Evolutionary conservation across 2,797 vertebrate species (phyloP), one percentile per base, ranked within the genome.

Genomic region (Scyliorhinus canicula): DNA sequence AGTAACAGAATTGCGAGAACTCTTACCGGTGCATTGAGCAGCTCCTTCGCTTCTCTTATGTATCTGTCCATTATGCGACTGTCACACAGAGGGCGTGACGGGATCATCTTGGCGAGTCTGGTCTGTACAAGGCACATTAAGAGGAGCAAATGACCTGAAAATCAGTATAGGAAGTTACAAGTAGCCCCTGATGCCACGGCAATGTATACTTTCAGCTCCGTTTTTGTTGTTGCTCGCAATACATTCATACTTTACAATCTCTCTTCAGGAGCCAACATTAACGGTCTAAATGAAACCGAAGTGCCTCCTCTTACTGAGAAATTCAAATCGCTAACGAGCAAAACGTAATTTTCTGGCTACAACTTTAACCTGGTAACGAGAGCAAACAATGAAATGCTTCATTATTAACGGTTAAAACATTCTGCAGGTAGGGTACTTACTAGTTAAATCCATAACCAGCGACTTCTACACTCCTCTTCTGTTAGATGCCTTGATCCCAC

Each of bases 391-490:
- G 35, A 16, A 91, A 91, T n/a, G 19, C 88, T 19, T 82, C n/a
- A 91, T 21, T n/a, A 11, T 65, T 26, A 91, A 74, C 40, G 21
- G n/a, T 65, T 57, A 40, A 91, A 91, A 91, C 88, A 12, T 44
- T 40, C 65, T 52, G 31, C 28, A 55, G 67, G 44, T 52, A 94
- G n/a, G 67, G 44, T 52, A 94, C 93, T 94, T 74, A 94, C 93
- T 65, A 65, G 40, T 94, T 69, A 74, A 71, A 94, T 94, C 93
- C 93, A 94, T 94, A 69, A 69, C 67, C 93, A 94, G 93, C 67
- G 65, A 47, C 65, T 71, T 93, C 65, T 93, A 71, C 31, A 35
- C 47, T 60, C 57, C 57, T 74, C 93, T 71, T 52, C 65, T 55
- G 47, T 91, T 44, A 91, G 57, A 91, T 55, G 67, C 69, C 50